Conservation (phyloP, 2,113 vertebrate genomes). For the Tympanuchus pallidicinctus region DNA sequence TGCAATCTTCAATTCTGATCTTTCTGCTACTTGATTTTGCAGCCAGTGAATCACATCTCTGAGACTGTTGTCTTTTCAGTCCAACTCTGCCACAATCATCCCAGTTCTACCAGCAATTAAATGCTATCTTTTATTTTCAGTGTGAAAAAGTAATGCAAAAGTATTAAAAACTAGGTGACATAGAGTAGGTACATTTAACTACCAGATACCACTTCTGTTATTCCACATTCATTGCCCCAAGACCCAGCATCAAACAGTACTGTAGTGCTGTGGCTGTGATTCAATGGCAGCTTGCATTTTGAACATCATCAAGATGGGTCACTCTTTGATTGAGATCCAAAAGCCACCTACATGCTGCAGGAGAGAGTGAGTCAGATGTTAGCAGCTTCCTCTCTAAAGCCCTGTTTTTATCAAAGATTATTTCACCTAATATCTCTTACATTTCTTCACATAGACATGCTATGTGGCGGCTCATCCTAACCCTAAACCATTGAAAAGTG, state of each 20-base stretch:
- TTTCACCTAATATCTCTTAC: not conserved
- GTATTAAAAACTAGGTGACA: not conserved
- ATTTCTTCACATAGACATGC: not conserved
- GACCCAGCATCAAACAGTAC: not conserved
- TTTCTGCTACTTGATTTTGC: not conserved
- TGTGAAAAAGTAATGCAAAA: not conserved
- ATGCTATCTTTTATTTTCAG: not conserved
- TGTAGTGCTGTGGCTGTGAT: not conserved
- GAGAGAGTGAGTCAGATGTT: not conserved
- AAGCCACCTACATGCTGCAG: not conserved
- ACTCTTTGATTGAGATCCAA: slow-evolving; percentile 8
- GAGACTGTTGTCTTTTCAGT: not conserved
- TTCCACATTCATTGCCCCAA: not conserved
- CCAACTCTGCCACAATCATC: not conserved
- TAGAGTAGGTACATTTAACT: not conserved
- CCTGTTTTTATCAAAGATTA: not conserved
- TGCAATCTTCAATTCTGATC: slow-evolving; percentile 22
- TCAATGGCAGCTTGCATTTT: not conserved
- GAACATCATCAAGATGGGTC: accelerated
- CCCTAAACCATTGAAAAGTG: not conserved
- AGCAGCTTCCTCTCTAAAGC: not conserved
- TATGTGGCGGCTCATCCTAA: accelerated
- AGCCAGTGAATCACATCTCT: not conserved
- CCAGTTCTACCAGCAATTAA: not conserved
- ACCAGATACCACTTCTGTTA: not conserved